Evolutionary conservation across 2,888 invertebrate species (phyloP).

Genomic region (Disparrhopalites patrizii): DNA sequence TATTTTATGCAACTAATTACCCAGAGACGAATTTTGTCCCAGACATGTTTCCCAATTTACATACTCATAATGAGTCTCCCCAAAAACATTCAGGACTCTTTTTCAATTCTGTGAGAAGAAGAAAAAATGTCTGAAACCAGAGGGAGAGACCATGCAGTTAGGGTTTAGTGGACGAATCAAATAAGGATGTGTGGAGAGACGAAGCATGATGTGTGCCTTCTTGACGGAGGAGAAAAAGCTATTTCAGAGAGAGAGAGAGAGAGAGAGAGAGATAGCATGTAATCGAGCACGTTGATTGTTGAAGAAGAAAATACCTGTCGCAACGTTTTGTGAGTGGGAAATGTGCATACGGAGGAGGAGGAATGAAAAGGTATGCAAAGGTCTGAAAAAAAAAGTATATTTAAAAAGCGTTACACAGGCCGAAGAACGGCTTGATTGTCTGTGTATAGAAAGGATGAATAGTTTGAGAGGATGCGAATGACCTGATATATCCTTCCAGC

Average conservation of each 20-base stretch:
- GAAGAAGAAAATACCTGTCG: not conserved
- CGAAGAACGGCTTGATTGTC: conserved; percentile 7
- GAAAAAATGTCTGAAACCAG: no score
- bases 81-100: no score
- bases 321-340: no score
- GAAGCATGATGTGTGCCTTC: not conserved
- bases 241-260: conserved; percentile 3
- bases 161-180: no score
- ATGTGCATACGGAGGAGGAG: not conserved
- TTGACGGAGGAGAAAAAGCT: not conserved
- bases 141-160: no score
- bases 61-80: no score
- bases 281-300: not conserved
- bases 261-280: not conserved
- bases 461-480: conserved; percentile 23
- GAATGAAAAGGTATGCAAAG: conserved; percentile 1
- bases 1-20: no score
- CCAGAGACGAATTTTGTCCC: no score
- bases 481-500: conserved; percentile 23
- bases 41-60: no score
- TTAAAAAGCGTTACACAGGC: not conserved
- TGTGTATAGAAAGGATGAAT: conserved; percentile 7
- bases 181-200: no score
- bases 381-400: no score
- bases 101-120: no score